phyloP scores from a whole-genome alignment of 2,113 vertebrate genomes.

The Oenanthe oenanthe region DNA sequence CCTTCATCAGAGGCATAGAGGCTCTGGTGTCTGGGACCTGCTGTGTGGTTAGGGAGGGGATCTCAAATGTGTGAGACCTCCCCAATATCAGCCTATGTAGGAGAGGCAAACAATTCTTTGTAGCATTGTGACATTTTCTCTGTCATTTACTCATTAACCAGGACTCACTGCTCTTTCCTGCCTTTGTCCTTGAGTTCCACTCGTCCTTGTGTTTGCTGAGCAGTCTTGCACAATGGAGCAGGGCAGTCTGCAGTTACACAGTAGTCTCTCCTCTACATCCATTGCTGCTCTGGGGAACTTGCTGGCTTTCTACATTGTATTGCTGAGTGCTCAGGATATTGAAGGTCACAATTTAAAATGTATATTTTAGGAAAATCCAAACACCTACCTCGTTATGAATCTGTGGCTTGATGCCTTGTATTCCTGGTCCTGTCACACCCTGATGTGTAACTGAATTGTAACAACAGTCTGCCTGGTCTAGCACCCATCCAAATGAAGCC shows the following conservation, averaged over 20 bases:
- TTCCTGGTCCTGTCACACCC: background rate
- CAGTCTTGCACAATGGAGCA: background rate
- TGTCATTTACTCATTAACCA: background rate
- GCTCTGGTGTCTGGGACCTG: background rate
- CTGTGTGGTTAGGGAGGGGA: background rate
- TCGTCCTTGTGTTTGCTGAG: background rate
- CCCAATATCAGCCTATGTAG: background rate
- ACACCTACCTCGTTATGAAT: background rate
- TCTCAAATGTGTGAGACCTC: background rate
- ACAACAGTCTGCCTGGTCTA: background rate
- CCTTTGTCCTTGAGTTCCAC: background rate
- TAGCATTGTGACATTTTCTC: background rate
- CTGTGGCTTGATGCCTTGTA: background rate
- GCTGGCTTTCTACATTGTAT: background rate
- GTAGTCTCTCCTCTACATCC: background rate
- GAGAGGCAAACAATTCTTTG: background rate
- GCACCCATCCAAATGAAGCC: background rate
- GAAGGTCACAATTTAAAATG: background rate
- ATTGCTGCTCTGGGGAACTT: background rate
- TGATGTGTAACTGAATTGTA: background rate
- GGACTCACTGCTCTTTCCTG: background rate
- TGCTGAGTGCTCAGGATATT: background rate
- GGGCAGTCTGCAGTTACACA: background rate
- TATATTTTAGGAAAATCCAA: background rate
- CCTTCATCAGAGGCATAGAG: accelerated